These are phyloP conservation scores for Cordilura impudica DNA, from an alignment of 2,888 invertebrate species.

Conservation along the genomic window DNA sequence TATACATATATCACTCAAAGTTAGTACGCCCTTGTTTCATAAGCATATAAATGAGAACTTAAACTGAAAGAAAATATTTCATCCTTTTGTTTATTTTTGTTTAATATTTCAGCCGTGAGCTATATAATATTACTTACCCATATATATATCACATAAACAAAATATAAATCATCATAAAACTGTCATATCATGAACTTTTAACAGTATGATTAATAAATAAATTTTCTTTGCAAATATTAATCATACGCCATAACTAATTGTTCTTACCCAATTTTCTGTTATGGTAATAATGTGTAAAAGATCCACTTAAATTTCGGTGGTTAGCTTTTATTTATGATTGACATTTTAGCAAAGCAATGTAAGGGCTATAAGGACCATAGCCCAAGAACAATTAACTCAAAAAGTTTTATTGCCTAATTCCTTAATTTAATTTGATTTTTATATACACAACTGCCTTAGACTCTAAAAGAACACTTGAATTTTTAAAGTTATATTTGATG, in stretches of 20 bases:
- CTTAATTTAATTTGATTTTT: not conserved
- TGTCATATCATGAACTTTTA: no score
- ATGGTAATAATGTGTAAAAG: not conserved
- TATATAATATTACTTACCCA: no score
- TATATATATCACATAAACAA: no score
- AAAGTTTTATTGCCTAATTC: slow-evolving; percentile 17
- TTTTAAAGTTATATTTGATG: slow-evolving; percentile 15
- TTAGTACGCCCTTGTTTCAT: no score
- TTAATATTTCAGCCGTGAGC: no score
- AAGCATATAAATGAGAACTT: no score
- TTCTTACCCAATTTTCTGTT: no score
- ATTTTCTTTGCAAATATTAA: not conserved
- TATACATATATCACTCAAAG: no score
- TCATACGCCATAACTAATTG: not conserved
- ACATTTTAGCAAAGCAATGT: slow-evolving; percentile 11
- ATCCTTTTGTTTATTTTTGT: no score
- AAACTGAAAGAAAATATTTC: no score
- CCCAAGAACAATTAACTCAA: not conserved
- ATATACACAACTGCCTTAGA: not conserved
- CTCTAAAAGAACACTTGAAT: not conserved
- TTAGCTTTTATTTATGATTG: not conserved
- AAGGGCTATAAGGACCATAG: not conserved
- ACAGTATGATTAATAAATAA: no score
- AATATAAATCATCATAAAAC: no score
- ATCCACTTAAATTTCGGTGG: not conserved